Evolutionary conservation across 1,140 invertebrate genomes (phyloP).

Genomic region (Drosophila takahashii): DNA sequence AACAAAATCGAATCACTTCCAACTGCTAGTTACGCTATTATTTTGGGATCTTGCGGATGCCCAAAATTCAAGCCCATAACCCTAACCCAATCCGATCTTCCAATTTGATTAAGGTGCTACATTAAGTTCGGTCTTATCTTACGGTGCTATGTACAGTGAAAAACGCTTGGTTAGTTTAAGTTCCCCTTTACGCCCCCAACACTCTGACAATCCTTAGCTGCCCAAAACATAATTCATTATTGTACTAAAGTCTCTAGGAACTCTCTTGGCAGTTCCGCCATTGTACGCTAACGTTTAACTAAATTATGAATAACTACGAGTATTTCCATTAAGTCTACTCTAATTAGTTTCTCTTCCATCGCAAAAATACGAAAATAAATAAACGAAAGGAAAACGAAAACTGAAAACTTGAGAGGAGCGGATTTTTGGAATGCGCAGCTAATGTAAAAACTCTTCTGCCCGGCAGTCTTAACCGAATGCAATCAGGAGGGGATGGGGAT

Average conservation of each 20-base stretch:
- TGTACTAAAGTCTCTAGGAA: conserved; percentile 41
- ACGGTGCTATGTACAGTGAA: conserved; percentile 36
- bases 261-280: conserved; percentile 34
- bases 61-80: not conserved
- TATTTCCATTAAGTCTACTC: conserved; percentile 67
- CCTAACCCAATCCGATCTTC: conserved; percentile 42
- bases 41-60: conserved; percentile 32
- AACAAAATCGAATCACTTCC: conserved; percentile 81
- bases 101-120: conserved; percentile 48
- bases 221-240: conserved; percentile 37
- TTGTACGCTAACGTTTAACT: conserved; percentile 54
- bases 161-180: conserved; percentile 39
- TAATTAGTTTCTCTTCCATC: conserved; percentile 68
- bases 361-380: conserved; percentile 59
- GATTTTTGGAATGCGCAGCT: conserved; percentile 74
- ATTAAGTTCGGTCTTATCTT: conserved; percentile 42
- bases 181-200: conserved; percentile 11
- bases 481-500: conserved; percentile 47
- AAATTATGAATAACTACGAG: conserved; percentile 69
- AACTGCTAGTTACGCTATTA: conserved; percentile 71
- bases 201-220: conserved; percentile 75
- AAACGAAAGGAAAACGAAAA: conserved; percentile 59
- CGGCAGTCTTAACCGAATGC: conserved; percentile 66
- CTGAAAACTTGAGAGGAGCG: conserved; percentile 16
- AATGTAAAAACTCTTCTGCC: conserved; percentile 74